Percentiles rank a stretch among this genome's conserved stretches.
Conservation (phyloP, 2,113 vertebrate species). For the Microcebus griseorufus region DNA sequence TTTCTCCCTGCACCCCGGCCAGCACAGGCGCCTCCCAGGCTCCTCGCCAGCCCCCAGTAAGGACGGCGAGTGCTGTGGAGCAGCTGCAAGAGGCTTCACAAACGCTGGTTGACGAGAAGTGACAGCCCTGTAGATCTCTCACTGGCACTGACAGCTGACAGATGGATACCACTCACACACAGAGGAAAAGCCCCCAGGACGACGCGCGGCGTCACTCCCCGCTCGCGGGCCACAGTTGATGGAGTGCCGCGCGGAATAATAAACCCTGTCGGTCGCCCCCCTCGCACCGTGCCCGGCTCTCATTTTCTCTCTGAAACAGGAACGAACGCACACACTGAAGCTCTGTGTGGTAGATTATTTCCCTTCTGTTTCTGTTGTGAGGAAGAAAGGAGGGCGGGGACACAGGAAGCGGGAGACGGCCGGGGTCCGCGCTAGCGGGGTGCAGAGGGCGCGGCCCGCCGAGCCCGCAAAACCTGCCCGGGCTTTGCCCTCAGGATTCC, state of each 20-base stretch:
- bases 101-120: conserved; percentile 93
- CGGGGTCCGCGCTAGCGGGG: rapidly evolving
- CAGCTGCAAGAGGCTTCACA: conserved; percentile 96
- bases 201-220: conserved; percentile 94
- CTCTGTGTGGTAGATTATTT: conserved; percentile 59
- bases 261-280: conserved; percentile 89
- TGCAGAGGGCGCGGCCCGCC: neutral
- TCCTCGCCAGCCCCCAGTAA: conserved; percentile 86
- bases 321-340: conserved; percentile 68
- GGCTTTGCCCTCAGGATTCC: no score
- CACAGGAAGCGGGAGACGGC: neutral
- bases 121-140: conserved; percentile 97
- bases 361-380: conserved; percentile 63
- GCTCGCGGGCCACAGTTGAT: conserved; percentile 95
- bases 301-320: conserved; percentile 78
- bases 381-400: neutral
- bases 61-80: conserved; percentile 88
- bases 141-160: conserved; percentile 98
- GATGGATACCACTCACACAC: conserved; percentile 99
- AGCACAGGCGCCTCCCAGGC: conserved; percentile 80
- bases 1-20: conserved; percentile 72
- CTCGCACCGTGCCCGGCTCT: conserved; percentile 79
- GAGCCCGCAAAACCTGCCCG: no score
- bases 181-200: conserved; percentile 94
- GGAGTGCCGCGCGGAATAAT: conserved; percentile 96